phyloP scores from a whole-genome alignment of 2,888 invertebrate genomes.

The Scrobipalpa costella region DNA sequence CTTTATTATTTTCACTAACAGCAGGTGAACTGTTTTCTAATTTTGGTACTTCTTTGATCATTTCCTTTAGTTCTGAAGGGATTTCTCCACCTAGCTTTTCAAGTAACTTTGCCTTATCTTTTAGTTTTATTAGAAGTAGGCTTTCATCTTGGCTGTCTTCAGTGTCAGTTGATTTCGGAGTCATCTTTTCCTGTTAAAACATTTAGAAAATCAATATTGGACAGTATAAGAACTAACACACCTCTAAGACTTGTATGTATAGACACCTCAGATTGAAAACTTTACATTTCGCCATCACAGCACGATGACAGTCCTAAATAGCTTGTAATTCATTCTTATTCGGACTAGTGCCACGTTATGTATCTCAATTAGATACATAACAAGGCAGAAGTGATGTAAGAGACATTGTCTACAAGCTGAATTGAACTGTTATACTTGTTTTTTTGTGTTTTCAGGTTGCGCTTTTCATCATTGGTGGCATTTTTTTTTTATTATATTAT shows the following conservation, averaged over 20 bases:
- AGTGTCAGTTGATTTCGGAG: slow-evolving; percentile 43
- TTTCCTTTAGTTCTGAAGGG: slow-evolving; percentile 71
- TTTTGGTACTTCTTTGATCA: slow-evolving; percentile 60
- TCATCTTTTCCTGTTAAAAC: slow-evolving; percentile 40
- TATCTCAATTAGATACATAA: slow-evolving; percentile 35
- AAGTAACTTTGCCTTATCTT: slow-evolving; percentile 75
- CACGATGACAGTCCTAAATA: slow-evolving; percentile 52
- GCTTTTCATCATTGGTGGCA: slow-evolving; percentile 57
- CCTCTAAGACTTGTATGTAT: not conserved
- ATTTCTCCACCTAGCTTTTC: slow-evolving; percentile 79
- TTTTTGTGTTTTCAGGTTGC: slow-evolving; percentile 53
- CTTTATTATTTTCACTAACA: slow-evolving; percentile 43
- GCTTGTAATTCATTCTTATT: slow-evolving; percentile 40
- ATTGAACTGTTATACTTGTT: slow-evolving; percentile 47
- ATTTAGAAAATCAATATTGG: not conserved
- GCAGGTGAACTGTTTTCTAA: slow-evolving; percentile 50
- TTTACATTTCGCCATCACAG: slow-evolving; percentile 67
- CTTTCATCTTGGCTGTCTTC: slow-evolving; percentile 69
- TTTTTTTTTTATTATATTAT: too few species aligned
- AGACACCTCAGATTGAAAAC: slow-evolving; percentile 76
- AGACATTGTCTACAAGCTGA: slow-evolving; percentile 35
- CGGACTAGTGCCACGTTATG: slow-evolving; percentile 40
- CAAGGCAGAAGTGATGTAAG: slow-evolving; percentile 40
- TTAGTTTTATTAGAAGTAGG: slow-evolving; percentile 60
- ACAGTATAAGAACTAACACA: not conserved